phyloP scores from a whole-genome alignment of 2,797 vertebrate species.

The Neosilurus mollespiculum region DNA sequence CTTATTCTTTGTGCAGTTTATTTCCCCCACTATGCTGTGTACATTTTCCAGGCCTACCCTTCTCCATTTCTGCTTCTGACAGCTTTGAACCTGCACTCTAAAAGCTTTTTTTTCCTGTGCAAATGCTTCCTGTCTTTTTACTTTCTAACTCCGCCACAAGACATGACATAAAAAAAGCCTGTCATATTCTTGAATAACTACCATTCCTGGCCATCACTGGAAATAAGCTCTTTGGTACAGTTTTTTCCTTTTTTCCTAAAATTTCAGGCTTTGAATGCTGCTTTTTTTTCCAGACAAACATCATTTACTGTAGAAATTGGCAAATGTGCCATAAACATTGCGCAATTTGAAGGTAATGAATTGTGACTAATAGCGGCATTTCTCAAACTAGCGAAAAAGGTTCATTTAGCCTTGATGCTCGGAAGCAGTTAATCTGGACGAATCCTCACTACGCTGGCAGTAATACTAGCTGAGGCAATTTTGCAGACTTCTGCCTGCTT shows the following conservation, averaged over 20 bases:
- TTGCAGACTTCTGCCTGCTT: not conserved
- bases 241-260: not conserved
- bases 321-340: constrained; percentile 40
- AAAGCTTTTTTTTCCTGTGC: constrained; percentile 29
- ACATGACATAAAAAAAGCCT: constrained; percentile 15
- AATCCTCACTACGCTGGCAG: constrained; percentile 5
- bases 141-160: not conserved
- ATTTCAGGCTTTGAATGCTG: not conserved
- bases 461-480: not conserved
- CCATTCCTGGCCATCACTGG: not conserved
- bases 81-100: constrained; percentile 19
- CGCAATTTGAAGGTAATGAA: constrained; percentile 47
- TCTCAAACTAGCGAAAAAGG: constrained; percentile 17
- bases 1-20: constrained; percentile 4
- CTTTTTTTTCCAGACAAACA: not conserved
- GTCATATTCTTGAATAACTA: constrained; percentile 8
- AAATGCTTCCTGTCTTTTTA: constrained; percentile 6
- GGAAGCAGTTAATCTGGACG: constrained; percentile 30
- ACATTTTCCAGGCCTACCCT: constrained; percentile 7
- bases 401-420: constrained; percentile 31
- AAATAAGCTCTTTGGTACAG: not conserved
- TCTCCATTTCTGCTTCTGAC: constrained; percentile 7
- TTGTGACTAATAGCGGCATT: constrained; percentile 35
- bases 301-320: constrained; percentile 23
- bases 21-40: not conserved